Percentiles rank a stretch among this genome's conserved stretches.
These are phyloP conservation scores for Caenorhabditis sp. DNA, from an alignment of 2,888 invertebrate species.

Conservation along the genomic window DNA sequence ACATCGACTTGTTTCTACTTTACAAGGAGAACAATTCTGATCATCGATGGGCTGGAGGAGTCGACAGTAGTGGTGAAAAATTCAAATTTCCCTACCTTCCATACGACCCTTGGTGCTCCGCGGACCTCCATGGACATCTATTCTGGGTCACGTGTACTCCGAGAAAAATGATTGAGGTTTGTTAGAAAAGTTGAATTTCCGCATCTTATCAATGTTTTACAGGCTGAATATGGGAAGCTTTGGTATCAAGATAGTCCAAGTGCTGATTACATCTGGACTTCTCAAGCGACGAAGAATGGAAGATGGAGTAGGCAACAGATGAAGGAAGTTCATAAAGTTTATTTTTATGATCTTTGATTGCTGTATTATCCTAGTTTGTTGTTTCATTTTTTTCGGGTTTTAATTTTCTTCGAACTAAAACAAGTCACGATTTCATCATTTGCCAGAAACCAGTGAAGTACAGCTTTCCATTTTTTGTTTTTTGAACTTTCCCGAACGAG, in stretches of 20 bases:
- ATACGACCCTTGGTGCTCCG: conserved; percentile 16
- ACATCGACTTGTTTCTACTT: conserved; percentile 2
- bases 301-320: conserved; percentile 6
- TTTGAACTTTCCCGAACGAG: background rate
- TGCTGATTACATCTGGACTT: background rate
- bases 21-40: background rate
- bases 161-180: background rate
- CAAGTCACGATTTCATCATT: background rate
- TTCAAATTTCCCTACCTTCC: background rate
- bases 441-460: background rate
- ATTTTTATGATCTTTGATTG: background rate
- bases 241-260: conserved; percentile 6
- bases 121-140: conserved; percentile 1
- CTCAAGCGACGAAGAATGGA: background rate
- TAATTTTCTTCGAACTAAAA: background rate
- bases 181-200: background rate
- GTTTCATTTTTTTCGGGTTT: background rate
- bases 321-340: conserved; percentile 4
- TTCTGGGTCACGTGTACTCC: conserved; percentile 20
- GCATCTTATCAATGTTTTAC: background rate
- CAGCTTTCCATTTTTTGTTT: background rate
- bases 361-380: too few relatives aligned
- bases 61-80: background rate
- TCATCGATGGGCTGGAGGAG: background rate
- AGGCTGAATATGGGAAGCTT: conserved; percentile 6